Conservation (phyloP, 2,113 vertebrate species). For the Megaleporinus macrocephalus region DNA sequence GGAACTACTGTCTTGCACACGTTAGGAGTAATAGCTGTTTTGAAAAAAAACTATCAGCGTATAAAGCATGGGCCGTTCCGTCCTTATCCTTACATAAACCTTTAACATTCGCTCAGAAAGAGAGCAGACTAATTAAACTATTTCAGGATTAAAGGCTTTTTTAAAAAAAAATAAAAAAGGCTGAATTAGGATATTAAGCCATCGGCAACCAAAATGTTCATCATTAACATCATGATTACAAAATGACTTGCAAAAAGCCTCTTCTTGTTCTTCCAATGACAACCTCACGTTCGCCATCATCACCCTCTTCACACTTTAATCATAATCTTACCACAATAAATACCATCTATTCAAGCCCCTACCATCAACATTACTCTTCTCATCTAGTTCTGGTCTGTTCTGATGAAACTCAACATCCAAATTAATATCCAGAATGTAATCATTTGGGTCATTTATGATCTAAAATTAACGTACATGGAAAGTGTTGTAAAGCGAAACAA, state of each 20-base stretch:
- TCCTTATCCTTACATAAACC: background rate
- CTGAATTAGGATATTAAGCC: slow-evolving; percentile 32
- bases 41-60: background rate
- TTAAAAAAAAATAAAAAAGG: background rate
- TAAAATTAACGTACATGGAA: no score
- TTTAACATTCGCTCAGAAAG: slow-evolving; percentile 4
- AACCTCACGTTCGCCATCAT: slow-evolving; percentile 9
- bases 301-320: background rate
- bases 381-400: no score
- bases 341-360: no score
- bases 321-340: slow-evolving; percentile 14
- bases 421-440: no score
- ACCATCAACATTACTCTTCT: no score
- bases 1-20: slow-evolving; percentile 7
- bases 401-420: no score
- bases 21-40: slow-evolving; percentile 15
- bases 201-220: slow-evolving; percentile 17
- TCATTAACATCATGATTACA: slow-evolving; percentile 1
- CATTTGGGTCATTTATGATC: no score
- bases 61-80: background rate
- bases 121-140: slow-evolving; percentile 1
- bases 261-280: slow-evolving; percentile 29
- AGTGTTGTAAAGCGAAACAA: no score
- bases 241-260: slow-evolving; percentile 18
- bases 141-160: slow-evolving; percentile 9